These are phyloP conservation scores for Dysmachus trigonus DNA, from an alignment of 2,888 invertebrate species.

Conservation along the genomic window DNA sequence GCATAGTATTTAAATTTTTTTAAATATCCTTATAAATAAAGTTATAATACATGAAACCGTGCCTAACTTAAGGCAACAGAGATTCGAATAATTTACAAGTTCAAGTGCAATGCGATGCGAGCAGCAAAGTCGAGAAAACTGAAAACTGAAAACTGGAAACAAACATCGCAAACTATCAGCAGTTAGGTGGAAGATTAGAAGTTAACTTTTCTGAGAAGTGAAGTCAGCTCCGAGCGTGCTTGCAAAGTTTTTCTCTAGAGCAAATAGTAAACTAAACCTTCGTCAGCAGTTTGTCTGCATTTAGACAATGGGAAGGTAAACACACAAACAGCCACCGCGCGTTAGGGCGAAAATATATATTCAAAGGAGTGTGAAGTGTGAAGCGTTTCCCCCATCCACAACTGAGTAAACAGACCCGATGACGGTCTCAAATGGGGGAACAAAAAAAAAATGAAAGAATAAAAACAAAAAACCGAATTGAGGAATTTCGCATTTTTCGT, in stretches of 20 bases:
- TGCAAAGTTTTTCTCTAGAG: neutral
- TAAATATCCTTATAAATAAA: neutral
- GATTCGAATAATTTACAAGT: neutral
- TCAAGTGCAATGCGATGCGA: neutral
- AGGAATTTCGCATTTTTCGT: neutral
- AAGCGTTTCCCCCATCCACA: neutral
- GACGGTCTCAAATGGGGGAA: neutral
- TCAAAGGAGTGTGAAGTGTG: neutral
- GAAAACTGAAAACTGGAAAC: neutral
- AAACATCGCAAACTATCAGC: neutral
- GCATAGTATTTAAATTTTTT: neutral
- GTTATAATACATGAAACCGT: neutral
- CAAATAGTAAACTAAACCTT: neutral
- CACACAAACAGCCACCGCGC: neutral
- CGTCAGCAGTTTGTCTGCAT: neutral
- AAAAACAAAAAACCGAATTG: too few species aligned
- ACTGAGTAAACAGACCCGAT: neutral
- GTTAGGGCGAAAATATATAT: neutral
- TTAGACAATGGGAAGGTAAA: neutral
- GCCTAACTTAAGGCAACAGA: neutral
- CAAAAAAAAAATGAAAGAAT: too few species aligned
- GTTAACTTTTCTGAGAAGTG: neutral
- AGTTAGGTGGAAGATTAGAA: neutral
- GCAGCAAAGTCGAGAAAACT: neutral
- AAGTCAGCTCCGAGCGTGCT: neutral